Evolutionary conservation across 2,888 invertebrate species (phyloP), one percentile per base, ranked within the genome.

Genomic region (Rhaphigaster nebulosa): DNA sequence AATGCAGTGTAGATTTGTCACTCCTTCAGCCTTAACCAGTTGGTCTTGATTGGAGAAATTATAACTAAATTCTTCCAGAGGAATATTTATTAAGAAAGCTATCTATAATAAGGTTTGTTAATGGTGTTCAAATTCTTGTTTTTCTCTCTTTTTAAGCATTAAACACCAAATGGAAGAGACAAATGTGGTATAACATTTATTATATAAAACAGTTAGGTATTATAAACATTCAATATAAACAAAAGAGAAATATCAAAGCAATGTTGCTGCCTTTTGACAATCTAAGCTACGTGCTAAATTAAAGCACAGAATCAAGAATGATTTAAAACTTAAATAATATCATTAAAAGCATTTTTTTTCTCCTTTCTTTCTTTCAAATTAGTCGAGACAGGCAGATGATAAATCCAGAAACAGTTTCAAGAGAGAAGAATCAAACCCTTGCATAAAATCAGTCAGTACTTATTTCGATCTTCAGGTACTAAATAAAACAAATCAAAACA

Each of bases 151-250:
- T 84, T 84, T n/a, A 50, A 84, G 45, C 45, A 84, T 45, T 84
- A 45, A 84, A 45, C 45, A 84, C 26, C 84, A 84, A 84, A 84
- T 84, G 84, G 84, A 84, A 84, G 84, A 84, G 84, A 84, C 84
- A 84, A 84, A 84, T 84, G 84, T 84, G 84, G 84, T 84, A 84
- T 84, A 84, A 84, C 84, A 84, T 84, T 84, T 84, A 84, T 84
- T 84, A 84, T 84, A 84, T 84, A 84, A 84, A 84, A 84, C 84
- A 84, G 84, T 84, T 84, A 84, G 45, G 84, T 84, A 84, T 84
- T 84, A 84, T 84, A 84, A 84, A 84, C 84, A 84, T 84, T 84
- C 84, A 84, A 84, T 84, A 84, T 84, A 45, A 84, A 84, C 84
- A 84, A 84, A 84, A 84, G n/a, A 84, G 45, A 45, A 84, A 84